Evolutionary conservation across 1,140 invertebrate species (phyloP).

Genomic region (Branchinecta lindahli): DNA sequence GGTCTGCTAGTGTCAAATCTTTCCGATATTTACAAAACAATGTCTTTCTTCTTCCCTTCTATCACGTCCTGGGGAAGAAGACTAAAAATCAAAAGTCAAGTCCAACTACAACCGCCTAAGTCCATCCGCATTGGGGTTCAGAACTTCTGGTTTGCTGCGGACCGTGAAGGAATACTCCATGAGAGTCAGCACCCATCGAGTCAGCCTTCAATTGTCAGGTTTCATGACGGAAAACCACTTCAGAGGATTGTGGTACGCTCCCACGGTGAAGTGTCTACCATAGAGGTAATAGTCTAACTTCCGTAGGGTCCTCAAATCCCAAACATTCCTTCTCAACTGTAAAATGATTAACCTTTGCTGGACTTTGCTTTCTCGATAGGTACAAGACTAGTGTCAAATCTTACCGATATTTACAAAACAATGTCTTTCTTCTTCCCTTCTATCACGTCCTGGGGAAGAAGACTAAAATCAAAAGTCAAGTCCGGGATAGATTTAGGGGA

Average conservation of each 20-base stretch:
- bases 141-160: neutral
- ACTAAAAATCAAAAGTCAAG: no score
- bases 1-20: no score
- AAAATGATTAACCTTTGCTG: neutral
- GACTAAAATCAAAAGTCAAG: no score
- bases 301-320: neutral
- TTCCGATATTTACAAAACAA: no score
- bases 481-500: no score
- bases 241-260: neutral
- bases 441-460: no score
- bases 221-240: neutral
- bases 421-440: no score
- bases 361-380: no score
- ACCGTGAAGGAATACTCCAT: neutral
- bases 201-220: neutral
- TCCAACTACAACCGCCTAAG: neutral
- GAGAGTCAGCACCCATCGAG: neutral
- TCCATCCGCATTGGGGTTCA: neutral
- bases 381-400: neutral
- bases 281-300: constrained; percentile 1
- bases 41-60: no score
- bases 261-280: neutral
- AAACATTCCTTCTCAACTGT: neutral
- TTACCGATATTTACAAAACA: no score
- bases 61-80: no score